phyloP scores from a whole-genome alignment of 2,797 vertebrate species.

The Aselliscus stoliczkanus region DNA sequence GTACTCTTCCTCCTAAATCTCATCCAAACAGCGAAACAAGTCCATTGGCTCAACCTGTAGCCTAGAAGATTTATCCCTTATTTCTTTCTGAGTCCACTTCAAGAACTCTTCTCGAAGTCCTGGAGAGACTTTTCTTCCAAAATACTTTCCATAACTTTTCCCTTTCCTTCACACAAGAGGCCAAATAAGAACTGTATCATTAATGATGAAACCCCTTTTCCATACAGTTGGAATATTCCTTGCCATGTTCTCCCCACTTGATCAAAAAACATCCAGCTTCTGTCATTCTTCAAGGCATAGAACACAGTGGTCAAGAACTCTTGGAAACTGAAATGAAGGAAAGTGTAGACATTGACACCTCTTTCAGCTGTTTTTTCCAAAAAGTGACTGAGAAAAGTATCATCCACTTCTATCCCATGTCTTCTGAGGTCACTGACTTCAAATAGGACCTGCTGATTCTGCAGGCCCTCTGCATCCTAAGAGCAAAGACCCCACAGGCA shows the following conservation, averaged over 20 bases:
- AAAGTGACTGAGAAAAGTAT: conserved; percentile 34
- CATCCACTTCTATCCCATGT: conserved; percentile 13
- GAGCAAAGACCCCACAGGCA: conserved; percentile 38
- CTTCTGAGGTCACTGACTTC: conserved; percentile 34
- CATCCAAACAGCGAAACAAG: conserved; percentile 57
- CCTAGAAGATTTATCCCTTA: conserved; percentile 4
- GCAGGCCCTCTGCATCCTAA: conserved; percentile 40
- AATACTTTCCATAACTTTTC: conserved; percentile 18
- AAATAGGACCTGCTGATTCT: conserved; percentile 42
- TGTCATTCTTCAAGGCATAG: conserved; percentile 40
- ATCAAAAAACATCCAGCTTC: not conserved
- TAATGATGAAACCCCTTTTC: conserved; percentile 55
- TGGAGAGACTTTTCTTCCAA: conserved; percentile 38
- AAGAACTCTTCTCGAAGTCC: not conserved
- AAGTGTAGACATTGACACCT: not conserved
- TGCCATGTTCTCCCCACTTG: not conserved
- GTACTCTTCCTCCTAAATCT: conserved; percentile 46
- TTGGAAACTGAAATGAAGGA: conserved; percentile 55
- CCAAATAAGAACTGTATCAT: conserved; percentile 57
- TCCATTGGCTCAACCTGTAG: conserved; percentile 3
- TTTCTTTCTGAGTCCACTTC: conserved; percentile 37
- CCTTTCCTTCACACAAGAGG: conserved; percentile 43
- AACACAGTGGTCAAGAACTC: conserved; percentile 47
- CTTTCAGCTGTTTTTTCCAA: conserved; percentile 8
- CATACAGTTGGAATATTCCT: conserved; percentile 42